phyloP scores from a whole-genome alignment of 2,113 vertebrate species.

The Origma solitaria region DNA sequence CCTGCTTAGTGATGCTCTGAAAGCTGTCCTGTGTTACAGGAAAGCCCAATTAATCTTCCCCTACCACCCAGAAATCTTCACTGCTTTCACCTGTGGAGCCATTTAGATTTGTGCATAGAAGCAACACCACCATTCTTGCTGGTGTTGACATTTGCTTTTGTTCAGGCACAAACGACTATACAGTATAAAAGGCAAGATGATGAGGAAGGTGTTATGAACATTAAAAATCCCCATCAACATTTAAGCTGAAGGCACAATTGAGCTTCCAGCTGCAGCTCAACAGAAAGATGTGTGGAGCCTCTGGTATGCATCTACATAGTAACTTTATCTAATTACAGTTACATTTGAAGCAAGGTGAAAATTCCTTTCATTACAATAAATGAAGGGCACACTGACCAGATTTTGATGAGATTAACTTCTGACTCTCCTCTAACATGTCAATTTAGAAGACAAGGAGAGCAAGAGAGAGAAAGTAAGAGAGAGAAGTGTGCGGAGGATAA shows the following conservation, averaged over 20 bases:
- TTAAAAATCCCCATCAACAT: background rate
- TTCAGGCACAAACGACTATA: background rate
- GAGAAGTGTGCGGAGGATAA: slow-evolving; percentile 21
- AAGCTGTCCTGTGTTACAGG: background rate
- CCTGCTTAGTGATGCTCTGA: background rate
- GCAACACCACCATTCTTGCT: background rate
- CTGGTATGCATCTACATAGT: background rate
- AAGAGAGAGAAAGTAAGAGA: background rate
- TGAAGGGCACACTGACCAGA: slow-evolving; percentile 49
- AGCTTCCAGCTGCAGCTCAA: background rate
- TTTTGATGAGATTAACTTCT: slow-evolving; percentile 48
- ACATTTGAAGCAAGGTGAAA: slow-evolving; percentile 92
- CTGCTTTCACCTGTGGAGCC: background rate
- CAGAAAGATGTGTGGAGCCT: background rate
- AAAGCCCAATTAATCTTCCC: background rate
- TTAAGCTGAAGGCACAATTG: background rate
- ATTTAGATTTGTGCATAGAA: background rate
- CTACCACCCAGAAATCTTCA: background rate
- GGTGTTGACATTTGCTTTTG: background rate
- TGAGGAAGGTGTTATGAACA: background rate
- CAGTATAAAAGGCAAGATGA: background rate
- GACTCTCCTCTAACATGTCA: background rate
- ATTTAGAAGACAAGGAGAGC: background rate
- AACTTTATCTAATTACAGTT: slow-evolving; percentile 41
- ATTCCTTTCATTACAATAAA: slow-evolving; percentile 58